phyloP scores from a whole-genome alignment of 2,888 invertebrate species.

The Melolontha melolontha region DNA sequence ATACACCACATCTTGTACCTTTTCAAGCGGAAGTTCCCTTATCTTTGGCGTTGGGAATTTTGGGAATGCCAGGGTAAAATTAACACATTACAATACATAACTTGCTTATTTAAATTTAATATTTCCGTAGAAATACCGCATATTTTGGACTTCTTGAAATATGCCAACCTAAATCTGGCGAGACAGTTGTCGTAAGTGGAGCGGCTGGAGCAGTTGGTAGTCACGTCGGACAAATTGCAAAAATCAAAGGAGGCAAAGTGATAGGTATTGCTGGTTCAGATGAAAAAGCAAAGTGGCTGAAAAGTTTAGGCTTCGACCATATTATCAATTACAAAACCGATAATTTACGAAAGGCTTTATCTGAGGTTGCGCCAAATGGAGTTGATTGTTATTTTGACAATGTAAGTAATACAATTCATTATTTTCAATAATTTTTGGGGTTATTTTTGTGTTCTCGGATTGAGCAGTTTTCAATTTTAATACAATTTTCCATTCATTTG shows the following conservation, averaged over 20 bases:
- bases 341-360: constrained; percentile 69
- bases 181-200: constrained; percentile 79
- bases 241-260: constrained; percentile 62
- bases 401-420: no score
- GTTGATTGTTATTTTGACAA: constrained; percentile 45
- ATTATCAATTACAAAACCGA: constrained; percentile 81
- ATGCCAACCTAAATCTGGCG: constrained; percentile 77
- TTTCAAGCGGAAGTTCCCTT: constrained; percentile 71
- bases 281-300: constrained; percentile 77
- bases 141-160: constrained; percentile 80
- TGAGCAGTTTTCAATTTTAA: no score
- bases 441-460: no score
- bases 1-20: constrained; percentile 65
- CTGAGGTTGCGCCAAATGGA: constrained; percentile 70
- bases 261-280: constrained; percentile 80
- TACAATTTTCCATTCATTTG: no score
- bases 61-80: constrained; percentile 75
- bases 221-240: constrained; percentile 83
- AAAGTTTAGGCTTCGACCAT: constrained; percentile 75
- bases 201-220: constrained; percentile 85
- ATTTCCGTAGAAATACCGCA: constrained; percentile 73
- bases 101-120: neutral
- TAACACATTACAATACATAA: neutral
- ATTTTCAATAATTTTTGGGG: no score
- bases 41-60: constrained; percentile 72